Evolutionary conservation across 2,888 invertebrate genomes (phyloP).

Genomic region (Anoncus sp.): DNA sequence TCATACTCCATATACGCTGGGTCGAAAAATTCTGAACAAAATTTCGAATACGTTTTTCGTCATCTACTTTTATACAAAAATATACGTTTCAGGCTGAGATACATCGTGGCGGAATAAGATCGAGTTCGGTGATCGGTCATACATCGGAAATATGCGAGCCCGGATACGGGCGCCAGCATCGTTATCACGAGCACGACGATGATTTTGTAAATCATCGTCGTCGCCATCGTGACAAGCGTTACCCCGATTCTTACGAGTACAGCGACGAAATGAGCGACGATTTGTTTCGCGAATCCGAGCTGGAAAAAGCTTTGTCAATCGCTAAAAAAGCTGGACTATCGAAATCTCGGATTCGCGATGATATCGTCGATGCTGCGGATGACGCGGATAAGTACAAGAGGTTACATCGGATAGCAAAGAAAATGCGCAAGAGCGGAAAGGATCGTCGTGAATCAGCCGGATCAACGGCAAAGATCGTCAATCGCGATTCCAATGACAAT

Average conservation of each 20-base stretch:
- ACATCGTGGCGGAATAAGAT: not conserved
- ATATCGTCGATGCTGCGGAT: not conserved
- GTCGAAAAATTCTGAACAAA: too few relatives aligned
- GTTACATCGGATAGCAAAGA: not conserved
- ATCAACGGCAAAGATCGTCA: not conserved
- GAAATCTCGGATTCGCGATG: not conserved
- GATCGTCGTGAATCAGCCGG: not conserved
- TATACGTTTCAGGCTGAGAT: conserved; percentile 26
- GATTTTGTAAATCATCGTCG: not conserved
- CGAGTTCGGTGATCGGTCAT: not conserved
- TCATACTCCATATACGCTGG: too few relatives aligned
- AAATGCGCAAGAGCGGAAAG: not conserved
- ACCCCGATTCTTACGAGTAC: not conserved
- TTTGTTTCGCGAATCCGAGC: not conserved
- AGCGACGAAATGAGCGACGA: not conserved
- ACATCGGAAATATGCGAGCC: conserved; percentile 13
- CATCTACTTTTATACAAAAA: not conserved
- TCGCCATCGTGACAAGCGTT: not conserved
- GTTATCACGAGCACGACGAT: not conserved
- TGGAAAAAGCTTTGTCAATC: not conserved
- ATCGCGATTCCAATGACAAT: not conserved
- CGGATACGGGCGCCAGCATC: not conserved
- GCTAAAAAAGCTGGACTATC: not conserved
- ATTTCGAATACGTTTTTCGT: too few relatives aligned
- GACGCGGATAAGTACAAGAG: not conserved